Percentiles rank a stretch among this genome's conserved stretches.
Evolutionary conservation across 2,888 invertebrate genomes (phyloP).

Genomic region (Suillia variegata): DNA sequence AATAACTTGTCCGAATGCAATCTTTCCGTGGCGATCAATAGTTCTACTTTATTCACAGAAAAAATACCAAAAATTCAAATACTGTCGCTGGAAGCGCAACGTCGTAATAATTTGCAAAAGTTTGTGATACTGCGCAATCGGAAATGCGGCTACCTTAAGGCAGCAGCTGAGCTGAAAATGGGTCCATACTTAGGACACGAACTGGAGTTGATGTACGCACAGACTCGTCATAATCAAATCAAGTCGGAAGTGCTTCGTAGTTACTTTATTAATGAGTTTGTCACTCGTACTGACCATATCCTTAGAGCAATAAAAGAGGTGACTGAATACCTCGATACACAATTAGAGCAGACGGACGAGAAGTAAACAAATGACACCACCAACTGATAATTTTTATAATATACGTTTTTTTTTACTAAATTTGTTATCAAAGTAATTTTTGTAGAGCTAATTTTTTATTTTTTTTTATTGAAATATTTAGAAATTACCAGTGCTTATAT

Average conservation of each 20-base stretch:
- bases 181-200: slow-evolving; percentile 49
- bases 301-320: slow-evolving; percentile 52
- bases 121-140: slow-evolving; percentile 38
- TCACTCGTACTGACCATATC: slow-evolving; percentile 46
- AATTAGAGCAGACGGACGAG: slow-evolving; percentile 32
- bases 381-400: too few species aligned
- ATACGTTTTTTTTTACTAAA: too few species aligned
- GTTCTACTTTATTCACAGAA: neutral
- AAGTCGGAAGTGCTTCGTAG: slow-evolving; percentile 48
- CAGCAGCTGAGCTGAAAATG: slow-evolving; percentile 49
- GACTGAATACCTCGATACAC: slow-evolving; percentile 43
- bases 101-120: slow-evolving; percentile 38
- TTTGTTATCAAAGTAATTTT: too few species aligned
- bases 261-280: slow-evolving; percentile 43
- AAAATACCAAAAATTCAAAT: slow-evolving; percentile 31
- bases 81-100: slow-evolving; percentile 43
- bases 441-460: too few species aligned
- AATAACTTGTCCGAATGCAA: neutral
- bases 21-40: neutral
- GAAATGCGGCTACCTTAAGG: slow-evolving; percentile 49
- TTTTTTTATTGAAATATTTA: too few species aligned
- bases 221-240: slow-evolving; percentile 45
- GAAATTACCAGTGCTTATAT: too few species aligned
- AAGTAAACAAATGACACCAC: too few species aligned
- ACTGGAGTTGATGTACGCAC: slow-evolving; percentile 44